These are phyloP conservation scores for Sicus ferrugineus DNA, from an alignment of 2,888 invertebrate genomes.

Conservation along the genomic window DNA sequence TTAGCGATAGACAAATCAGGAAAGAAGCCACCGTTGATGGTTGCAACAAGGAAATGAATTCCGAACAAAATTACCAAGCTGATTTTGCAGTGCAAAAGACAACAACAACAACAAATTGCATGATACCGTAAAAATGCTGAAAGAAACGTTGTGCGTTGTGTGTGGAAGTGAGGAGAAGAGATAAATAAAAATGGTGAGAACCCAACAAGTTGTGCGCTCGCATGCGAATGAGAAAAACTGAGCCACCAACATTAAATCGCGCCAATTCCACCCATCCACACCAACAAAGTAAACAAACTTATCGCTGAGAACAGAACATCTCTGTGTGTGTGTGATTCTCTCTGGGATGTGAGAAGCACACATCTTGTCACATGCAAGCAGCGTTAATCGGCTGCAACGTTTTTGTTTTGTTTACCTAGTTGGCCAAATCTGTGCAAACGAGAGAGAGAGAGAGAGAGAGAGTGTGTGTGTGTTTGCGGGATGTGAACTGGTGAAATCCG, in stretches of 20 bases:
- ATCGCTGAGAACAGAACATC: constrained; percentile 22
- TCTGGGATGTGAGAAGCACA: no score
- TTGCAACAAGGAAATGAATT: no score
- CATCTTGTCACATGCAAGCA: constrained; percentile 10
- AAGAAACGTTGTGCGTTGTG: no score
- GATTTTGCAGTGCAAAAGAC: no score
- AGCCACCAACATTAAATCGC: no score
- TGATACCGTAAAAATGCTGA: neutral
- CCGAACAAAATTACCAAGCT: no score
- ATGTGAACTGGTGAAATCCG: neutral
- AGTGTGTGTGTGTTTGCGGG: neutral
- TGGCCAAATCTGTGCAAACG: constrained; percentile 9
- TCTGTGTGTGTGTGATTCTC: neutral
- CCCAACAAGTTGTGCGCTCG: constrained; percentile 39
- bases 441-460: neutral
- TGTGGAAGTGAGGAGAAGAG: neutral
- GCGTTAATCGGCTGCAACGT: constrained; percentile 30
- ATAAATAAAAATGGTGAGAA: neutral
- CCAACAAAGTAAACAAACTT: constrained; percentile 7
- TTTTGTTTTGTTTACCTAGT: constrained; percentile 29
- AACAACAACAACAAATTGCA: constrained; percentile 8
- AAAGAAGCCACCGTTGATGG: no score
- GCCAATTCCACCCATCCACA: neutral
- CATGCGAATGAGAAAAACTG: constrained; percentile 40
- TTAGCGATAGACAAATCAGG: no score